Evolutionary conservation across 2,888 invertebrate genomes (phyloP), one percentile per base, ranked within the genome.

Genomic region (Diachrysia chrysitis): DNA sequence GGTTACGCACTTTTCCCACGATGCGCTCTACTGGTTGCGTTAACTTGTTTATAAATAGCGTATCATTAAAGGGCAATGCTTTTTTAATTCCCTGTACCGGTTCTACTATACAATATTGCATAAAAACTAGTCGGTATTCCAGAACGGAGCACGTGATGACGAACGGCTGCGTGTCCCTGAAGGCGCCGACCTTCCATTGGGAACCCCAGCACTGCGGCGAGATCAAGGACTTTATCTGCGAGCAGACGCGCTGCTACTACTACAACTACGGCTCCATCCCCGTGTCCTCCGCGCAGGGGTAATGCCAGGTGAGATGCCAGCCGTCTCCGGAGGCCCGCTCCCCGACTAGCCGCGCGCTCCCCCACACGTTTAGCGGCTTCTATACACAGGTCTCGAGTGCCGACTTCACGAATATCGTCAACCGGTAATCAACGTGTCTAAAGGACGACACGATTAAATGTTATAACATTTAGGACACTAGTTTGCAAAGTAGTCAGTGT

Each of bases 231-330:
- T 98, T 98, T 93, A 98, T 98, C 89, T 98, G 98, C 95, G 98
- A 98, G 95, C 98, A 98, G 95, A 98, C 98, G 75, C 96, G 98
- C 89, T 98, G 98, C 96, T 98, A 98, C 94, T 98, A 98, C 95
- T 98, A 98, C 96, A 98, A 98, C 95, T 98, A 98, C 94, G 98
- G 98, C 92, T 98, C 98, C 93, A 98, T 98, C 96, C 98, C 98
- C 92, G 98, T 98, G 89, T 97, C 98, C 92, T 97, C 98, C 87
- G 97, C 97, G 96, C 98, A 98, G 98, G 98, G 98, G 98, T 98
- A 98, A 98, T 98, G 94, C 92, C 95, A 97, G 97, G 97, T 97
- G 97, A 97, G 97, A 95, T 95, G 95, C 95, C 95, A 95, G 93
- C 95, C 91, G 94, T 92, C 93, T 93, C 95, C 94, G 91, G 94